Evolutionary conservation across 2,113 vertebrate species (phyloP).

Genomic region (Miniopterus natalensis): DNA sequence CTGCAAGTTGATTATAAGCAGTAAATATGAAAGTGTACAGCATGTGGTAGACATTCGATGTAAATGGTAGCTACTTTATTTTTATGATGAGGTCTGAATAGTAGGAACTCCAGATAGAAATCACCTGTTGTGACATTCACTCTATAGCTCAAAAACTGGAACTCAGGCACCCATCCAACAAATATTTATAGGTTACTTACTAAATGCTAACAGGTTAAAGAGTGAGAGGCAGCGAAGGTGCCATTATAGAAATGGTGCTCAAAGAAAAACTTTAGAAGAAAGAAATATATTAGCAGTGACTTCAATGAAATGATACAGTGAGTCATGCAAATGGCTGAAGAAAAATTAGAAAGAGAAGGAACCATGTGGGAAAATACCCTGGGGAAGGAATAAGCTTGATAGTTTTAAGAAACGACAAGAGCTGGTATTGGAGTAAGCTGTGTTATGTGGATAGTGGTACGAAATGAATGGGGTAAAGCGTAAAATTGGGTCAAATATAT

Average conservation of each 20-base stretch:
- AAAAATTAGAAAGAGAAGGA: neutral
- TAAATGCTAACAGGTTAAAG: neutral
- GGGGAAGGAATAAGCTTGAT: neutral
- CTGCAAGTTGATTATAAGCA: neutral
- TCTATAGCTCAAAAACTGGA: neutral
- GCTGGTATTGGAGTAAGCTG: neutral
- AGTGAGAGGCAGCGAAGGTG: neutral
- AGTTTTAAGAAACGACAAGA: neutral
- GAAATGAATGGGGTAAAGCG: neutral
- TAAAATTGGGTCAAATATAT: neutral
- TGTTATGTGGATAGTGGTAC: neutral
- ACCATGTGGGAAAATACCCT: neutral
- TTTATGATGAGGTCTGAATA: neutral
- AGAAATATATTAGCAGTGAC: neutral
- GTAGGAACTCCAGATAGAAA: neutral
- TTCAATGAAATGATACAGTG: neutral
- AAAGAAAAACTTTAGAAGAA: neutral
- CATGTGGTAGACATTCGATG: neutral
- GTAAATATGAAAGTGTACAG: neutral
- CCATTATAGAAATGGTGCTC: neutral
- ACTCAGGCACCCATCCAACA: neutral
- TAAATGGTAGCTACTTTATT: neutral
- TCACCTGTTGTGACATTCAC: neutral
- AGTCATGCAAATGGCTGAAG: neutral
- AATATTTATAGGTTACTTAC: neutral